Percentiles rank a stretch among this genome's conserved stretches.
phyloP scores from a whole-genome alignment of 2,888 invertebrate genomes.

The Fragum whitleyi region DNA sequence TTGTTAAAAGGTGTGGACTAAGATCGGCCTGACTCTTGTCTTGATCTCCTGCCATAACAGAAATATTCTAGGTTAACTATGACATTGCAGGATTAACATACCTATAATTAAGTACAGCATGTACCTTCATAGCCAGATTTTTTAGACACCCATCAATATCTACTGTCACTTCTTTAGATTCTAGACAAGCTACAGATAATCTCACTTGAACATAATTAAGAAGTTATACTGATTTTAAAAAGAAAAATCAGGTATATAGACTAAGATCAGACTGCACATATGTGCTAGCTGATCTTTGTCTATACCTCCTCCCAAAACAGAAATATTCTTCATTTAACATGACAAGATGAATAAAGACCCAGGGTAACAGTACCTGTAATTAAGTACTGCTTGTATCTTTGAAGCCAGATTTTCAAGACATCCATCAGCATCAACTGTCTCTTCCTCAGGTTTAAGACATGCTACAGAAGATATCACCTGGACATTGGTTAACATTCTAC shows the following conservation, averaged over 20 bases:
- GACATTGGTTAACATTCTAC: neutral
- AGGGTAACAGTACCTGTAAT: neutral
- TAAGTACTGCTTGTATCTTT: constrained; percentile 19
- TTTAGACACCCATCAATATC: constrained; percentile 34
- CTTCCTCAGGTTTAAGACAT: constrained; percentile 23
- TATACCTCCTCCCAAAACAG: too few relatives aligned
- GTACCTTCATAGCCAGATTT: constrained; percentile 37
- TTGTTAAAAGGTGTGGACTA: too few relatives aligned
- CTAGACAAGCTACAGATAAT: constrained; percentile 24
- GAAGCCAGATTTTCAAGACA: constrained; percentile 46
- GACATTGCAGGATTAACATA: neutral
- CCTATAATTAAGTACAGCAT: constrained; percentile 11
- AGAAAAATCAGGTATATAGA: too few relatives aligned
- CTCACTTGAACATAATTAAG: constrained; percentile 8
- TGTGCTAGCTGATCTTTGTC: too few relatives aligned
- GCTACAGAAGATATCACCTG: constrained; percentile 19
- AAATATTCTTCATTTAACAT: too few relatives aligned
- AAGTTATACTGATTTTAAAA: too few relatives aligned
- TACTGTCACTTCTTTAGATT: constrained; percentile 13
- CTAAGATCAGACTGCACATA: too few relatives aligned
- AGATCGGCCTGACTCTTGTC: too few relatives aligned
- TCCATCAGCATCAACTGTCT: constrained; percentile 12
- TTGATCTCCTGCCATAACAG: too few relatives aligned
- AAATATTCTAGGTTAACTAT: too few relatives aligned
- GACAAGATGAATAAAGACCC: too few relatives aligned